Evolutionary conservation across 1,140 invertebrate genomes (phyloP).

Genomic region (Calosoma granatense): DNA sequence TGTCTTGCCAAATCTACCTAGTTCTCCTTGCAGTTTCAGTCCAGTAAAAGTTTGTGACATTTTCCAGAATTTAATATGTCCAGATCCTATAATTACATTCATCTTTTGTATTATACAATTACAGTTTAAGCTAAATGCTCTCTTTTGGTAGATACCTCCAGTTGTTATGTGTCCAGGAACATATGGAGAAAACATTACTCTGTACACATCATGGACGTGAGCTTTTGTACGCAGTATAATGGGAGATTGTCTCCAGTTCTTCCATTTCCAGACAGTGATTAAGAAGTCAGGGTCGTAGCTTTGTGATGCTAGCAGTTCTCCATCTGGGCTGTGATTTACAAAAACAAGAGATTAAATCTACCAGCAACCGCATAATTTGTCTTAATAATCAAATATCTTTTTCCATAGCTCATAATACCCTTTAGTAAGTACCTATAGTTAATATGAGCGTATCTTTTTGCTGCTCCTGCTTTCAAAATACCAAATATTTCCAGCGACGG

Average conservation of each 20-base stretch:
- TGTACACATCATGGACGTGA: conserved; percentile 65
- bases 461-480: conserved; percentile 63
- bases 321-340: conserved; percentile 62
- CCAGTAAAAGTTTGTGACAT: conserved; percentile 84
- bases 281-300: conserved; percentile 76
- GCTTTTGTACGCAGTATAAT: conserved; percentile 70
- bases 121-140: not conserved
- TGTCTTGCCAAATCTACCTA: conserved; percentile 82
- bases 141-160: conserved; percentile 40
- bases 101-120: not conserved
- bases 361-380: not conserved
- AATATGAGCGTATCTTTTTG: conserved; percentile 57
- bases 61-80: conserved; percentile 90
- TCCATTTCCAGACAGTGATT: conserved; percentile 81
- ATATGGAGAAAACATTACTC: conserved; percentile 68
- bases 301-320: conserved; percentile 69
- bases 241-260: conserved; percentile 58
- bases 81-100: conserved; percentile 36
- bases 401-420: not conserved
- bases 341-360: conserved; percentile 14
- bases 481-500: conserved; percentile 62
- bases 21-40: conserved; percentile 72
- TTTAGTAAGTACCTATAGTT: conserved; percentile 58
- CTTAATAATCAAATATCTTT: conserved; percentile 7
- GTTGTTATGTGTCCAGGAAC: conserved; percentile 66